Percentiles rank a stretch among this genome's conserved stretches.
Conservation (phyloP, 1,140 invertebrate genomes). For the Drosophila fuyamai region DNA sequence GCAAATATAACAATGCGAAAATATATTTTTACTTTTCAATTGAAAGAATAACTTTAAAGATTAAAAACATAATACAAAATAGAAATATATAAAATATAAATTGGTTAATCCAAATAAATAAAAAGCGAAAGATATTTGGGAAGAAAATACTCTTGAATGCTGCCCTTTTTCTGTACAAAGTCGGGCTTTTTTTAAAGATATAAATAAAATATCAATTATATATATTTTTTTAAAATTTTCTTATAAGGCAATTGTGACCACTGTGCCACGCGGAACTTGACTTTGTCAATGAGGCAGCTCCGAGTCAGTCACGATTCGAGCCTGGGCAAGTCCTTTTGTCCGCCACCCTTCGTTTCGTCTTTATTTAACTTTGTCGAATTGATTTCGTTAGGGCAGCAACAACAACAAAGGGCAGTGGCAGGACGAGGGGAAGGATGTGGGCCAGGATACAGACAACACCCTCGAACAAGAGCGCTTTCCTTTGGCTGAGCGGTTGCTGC, state of each 20-base stretch:
- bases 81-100: no score
- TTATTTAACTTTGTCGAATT: slow-evolving; percentile 82
- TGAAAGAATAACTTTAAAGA: no score
- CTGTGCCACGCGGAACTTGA: slow-evolving; percentile 61
- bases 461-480: slow-evolving; percentile 60
- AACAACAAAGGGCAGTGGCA: slow-evolving; percentile 33
- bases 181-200: no score
- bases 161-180: no score
- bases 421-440: slow-evolving; percentile 1
- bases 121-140: no score
- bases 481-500: slow-evolving; percentile 6
- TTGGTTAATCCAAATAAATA: no score
- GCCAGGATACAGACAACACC: slow-evolving; percentile 49
- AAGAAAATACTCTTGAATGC: no score
- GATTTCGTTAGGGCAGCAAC: slow-evolving; percentile 75
- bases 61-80: no score
- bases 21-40: no score
- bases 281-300: slow-evolving; percentile 63
- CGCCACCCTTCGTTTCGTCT: slow-evolving; percentile 45
- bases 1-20: no score
- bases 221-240: not conserved
- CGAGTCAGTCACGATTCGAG: slow-evolving; percentile 13
- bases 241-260: slow-evolving; percentile 17
- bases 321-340: slow-evolving; percentile 28
- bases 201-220: no score